These are phyloP conservation scores for Anastrepha obliqua DNA, from an alignment of 1,140 invertebrate species.

Conservation along the genomic window DNA sequence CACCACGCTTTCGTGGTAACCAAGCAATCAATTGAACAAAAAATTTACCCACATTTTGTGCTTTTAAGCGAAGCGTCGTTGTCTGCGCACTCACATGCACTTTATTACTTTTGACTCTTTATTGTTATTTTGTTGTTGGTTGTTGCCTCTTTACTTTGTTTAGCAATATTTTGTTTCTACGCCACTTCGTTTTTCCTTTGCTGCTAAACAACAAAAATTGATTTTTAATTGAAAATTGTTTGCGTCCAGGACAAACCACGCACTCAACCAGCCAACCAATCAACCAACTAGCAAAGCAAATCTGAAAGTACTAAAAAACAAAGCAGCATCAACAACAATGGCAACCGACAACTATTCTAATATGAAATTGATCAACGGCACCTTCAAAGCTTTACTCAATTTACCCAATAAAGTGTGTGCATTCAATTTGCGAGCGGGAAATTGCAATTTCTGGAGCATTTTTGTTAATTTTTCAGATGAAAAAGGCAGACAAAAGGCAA, in stretches of 20 bases:
- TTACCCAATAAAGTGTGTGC: slow-evolving; percentile 1
- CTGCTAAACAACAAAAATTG: slow-evolving; percentile 15
- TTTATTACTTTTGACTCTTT: not conserved
- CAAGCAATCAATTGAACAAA: slow-evolving; percentile 35
- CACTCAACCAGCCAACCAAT: not conserved
- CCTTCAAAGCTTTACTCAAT: slow-evolving; percentile 25
- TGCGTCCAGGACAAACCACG: slow-evolving; percentile 5
- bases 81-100: not conserved
- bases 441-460: not conserved
- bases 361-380: slow-evolving; percentile 36
- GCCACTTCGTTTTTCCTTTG: not conserved
- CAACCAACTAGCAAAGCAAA: not conserved
- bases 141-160: not conserved
- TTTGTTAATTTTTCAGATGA: not conserved
- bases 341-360: not conserved
- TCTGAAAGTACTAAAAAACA: not conserved
- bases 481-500: not conserved
- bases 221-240: slow-evolving; percentile 53
- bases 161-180: not conserved
- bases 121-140: not conserved
- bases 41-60: slow-evolving; percentile 6
- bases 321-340: not conserved
- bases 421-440: slow-evolving; percentile 4
- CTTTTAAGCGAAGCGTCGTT: not conserved
- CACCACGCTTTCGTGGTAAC: slow-evolving; percentile 47